phyloP scores from a whole-genome alignment of 2,113 vertebrate species.

The Campylomormyrus tamandua region DNA sequence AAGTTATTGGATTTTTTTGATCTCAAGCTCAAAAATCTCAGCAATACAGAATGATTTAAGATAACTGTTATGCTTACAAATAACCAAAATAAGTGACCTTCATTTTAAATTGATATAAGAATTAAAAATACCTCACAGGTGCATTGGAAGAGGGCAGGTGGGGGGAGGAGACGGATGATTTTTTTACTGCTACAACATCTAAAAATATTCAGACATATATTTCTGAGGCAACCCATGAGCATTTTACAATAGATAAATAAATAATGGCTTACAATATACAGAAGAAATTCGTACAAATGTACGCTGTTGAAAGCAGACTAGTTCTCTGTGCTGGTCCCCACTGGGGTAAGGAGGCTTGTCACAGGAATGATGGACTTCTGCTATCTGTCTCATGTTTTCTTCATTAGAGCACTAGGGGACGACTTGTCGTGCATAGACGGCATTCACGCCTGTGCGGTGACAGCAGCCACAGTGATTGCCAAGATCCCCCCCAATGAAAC shows the following conservation, averaged over 20 bases:
- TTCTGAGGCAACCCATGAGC: neutral
- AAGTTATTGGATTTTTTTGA: neutral
- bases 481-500: neutral
- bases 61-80: neutral
- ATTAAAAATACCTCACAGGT: neutral
- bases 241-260: slow-evolving; percentile 3
- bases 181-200: neutral
- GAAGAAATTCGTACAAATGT: neutral
- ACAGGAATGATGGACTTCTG: slow-evolving; percentile 10
- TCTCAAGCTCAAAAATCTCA: neutral
- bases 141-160: too few species aligned
- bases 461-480: neutral
- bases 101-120: neutral
- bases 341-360: slow-evolving; percentile 11
- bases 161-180: too few species aligned
- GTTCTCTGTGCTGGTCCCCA: neutral
- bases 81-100: neutral
- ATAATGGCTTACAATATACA: neutral
- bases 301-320: neutral
- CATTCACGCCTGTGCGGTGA: neutral
- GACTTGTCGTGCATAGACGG: neutral
- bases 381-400: neutral
- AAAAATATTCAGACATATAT: slow-evolving; percentile 3
- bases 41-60: neutral
- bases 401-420: slow-evolving; percentile 11